Percentiles rank a stretch among this genome's conserved stretches.
Conservation (phyloP, 1,140 invertebrate genomes). For the Sitophilus oryzae region DNA sequence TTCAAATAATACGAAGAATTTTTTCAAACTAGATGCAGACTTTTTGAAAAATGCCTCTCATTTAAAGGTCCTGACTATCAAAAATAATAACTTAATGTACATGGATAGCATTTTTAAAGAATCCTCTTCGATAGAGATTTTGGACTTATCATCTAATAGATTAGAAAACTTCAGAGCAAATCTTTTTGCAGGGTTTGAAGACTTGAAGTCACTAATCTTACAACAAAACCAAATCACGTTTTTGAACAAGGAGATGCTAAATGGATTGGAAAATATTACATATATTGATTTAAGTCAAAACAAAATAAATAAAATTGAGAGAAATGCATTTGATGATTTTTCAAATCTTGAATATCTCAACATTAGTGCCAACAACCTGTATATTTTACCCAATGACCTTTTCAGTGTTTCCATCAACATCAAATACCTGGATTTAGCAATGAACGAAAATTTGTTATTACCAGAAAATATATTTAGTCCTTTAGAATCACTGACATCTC, state of each 20-base stretch:
- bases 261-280: neutral
- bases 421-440: neutral
- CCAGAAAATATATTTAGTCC: neutral
- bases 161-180: no score
- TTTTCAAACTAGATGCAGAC: neutral
- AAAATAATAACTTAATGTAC: neutral
- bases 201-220: no score
- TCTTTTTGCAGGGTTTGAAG: no score
- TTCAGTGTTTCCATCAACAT: neutral
- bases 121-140: no score
- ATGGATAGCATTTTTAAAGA: no score
- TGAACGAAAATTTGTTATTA: neutral
- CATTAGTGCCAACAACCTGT: neutral
- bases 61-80: neutral
- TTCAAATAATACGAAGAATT: neutral
- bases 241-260: neutral
- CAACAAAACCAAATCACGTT: neutral
- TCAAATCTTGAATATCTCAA: neutral
- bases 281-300: slow-evolving; percentile 1
- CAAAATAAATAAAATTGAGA: neutral
- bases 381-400: neutral
- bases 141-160: no score
- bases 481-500: neutral
- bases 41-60: neutral
- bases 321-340: neutral